Evolutionary conservation across 2,888 invertebrate species (phyloP), one percentile per base, ranked within the genome.

Genomic region (Silvanus unidentatus): DNA sequence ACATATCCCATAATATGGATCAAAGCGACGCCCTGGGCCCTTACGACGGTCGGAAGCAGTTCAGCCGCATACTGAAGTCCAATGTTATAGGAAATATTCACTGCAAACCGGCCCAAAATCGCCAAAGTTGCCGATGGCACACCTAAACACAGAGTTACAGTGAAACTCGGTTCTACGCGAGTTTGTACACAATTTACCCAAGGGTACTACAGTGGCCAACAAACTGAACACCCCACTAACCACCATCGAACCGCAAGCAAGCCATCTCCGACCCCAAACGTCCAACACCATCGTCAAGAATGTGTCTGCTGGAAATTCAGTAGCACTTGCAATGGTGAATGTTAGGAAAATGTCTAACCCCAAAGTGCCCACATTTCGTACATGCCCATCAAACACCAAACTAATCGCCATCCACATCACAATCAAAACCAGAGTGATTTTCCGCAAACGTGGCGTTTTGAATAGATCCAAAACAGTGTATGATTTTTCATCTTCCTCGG

Each of bases 351-450:
- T 80, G 59, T 90, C 83, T 55, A 89, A 47, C 0, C 89, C 89
- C 34, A 92, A 71, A 8, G 89, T 86, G 0, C 88, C 87, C 0
- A 92, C 90, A 64, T 91, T 92, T 61, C 92, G 76, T 11, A 91
- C 90, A 64, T 93, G 92, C 0, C 90, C 90, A 62, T 92, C 90
- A 68, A 91, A 90, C 1, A 89, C 88, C 62, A 92, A 64, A 0
- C 90, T 88, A 44, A 91, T 87, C n/a, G 86, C 82, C 86, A 90
- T 88, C 91, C 92, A 92, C 55, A 92, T 87, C 2, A 89, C 57
- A 54, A 88, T 88, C 14, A 92, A 76, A 0, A 92, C 74, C 39
- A 91, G 72, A 0, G 90, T 86, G 49, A 86, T 86, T 48, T 79
- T 80, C 3, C 91, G 74, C 10, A 93, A 69, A 0, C 88, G 77